A percentile compares a stretch with the other conserved stretches of the same genome.
These are phyloP conservation scores for Phodopus roborovskii DNA, from an alignment of 2,113 vertebrate species.

Conservation along the genomic window DNA sequence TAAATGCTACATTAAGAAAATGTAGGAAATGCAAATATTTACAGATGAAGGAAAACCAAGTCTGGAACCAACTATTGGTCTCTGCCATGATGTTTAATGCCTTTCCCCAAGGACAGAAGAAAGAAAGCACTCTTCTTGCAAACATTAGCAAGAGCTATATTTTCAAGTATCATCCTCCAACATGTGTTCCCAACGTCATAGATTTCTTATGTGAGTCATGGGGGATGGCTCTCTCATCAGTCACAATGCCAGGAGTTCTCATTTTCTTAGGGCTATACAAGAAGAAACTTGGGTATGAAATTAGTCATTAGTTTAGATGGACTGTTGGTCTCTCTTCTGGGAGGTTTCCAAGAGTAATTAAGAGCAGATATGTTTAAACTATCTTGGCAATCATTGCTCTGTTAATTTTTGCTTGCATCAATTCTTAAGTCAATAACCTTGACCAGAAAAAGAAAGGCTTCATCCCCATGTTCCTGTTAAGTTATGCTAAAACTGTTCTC, in stretches of 20 bases:
- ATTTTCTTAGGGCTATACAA: slow-evolving; percentile 44
- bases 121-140: slow-evolving; percentile 23
- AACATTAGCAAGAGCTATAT: background rate
- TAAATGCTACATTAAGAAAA: background rate
- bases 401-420: slow-evolving; percentile 48
- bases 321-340: background rate
- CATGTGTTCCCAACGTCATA: slow-evolving; percentile 20
- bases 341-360: background rate
- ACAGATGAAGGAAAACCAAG: background rate
- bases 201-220: background rate
- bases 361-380: slow-evolving; percentile 45
- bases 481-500: slow-evolving; percentile 23
- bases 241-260: background rate
- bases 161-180: slow-evolving; percentile 29
- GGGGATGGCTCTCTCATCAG: background rate
- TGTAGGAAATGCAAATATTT: background rate
- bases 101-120: background rate
- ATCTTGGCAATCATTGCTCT: slow-evolving; percentile 37
- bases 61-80: background rate
- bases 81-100: background rate
- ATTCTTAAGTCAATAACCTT: slow-evolving; percentile 50
- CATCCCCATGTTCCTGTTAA: background rate
- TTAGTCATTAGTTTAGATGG: slow-evolving; percentile 51
- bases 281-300: slow-evolving; percentile 48
- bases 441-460: slow-evolving; percentile 55